Evolutionary conservation across 2,113 vertebrate species (phyloP).

Genomic region (Pangasianodon hypophthalmus): DNA sequence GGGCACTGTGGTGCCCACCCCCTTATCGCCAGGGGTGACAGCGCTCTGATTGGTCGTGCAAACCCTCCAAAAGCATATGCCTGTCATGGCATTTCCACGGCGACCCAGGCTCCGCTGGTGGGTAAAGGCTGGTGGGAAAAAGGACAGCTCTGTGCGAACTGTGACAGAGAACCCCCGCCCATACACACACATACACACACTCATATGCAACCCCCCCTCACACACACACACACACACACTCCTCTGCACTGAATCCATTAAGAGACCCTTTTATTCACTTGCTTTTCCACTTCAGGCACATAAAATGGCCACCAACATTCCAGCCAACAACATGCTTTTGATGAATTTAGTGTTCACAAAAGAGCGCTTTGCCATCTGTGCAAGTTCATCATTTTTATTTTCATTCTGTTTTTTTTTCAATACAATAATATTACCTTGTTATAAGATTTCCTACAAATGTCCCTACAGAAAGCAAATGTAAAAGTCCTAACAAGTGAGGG

Average conservation of each 20-base stretch:
- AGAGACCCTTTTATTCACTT: conserved; percentile 39
- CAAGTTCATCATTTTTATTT: conserved; percentile 51
- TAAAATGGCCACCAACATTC: conserved; percentile 55
- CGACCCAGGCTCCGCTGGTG: conserved; percentile 77
- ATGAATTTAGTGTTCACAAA: conserved; percentile 55
- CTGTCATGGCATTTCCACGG: conserved; percentile 56
- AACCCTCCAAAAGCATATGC: conserved; percentile 57
- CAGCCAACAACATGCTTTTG: conserved; percentile 53
- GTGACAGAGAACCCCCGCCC: conserved; percentile 39
- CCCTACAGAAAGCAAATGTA: background rate
- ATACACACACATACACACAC: conserved; percentile 38
- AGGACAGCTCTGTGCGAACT: conserved; percentile 44
- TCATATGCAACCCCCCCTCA: background rate
- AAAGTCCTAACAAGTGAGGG: background rate
- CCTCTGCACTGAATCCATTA: conserved; percentile 49
- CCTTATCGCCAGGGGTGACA: conserved; percentile 51
- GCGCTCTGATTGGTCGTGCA: conserved; percentile 41
- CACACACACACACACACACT: conserved; percentile 7
- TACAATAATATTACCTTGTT: conserved; percentile 47
- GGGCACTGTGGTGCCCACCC: conserved; percentile 28
- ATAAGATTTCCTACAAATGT: conserved; percentile 56
- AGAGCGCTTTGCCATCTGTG: conserved; percentile 41
- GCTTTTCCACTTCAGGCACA: conserved; percentile 50
- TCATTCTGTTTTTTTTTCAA: conserved; percentile 5
- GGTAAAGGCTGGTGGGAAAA: conserved; percentile 51